Percentiles rank a stretch among this genome's conserved stretches.
These are phyloP conservation scores for Portevinia maculata DNA, from an alignment of 2,888 invertebrate genomes.

Conservation along the genomic window DNA sequence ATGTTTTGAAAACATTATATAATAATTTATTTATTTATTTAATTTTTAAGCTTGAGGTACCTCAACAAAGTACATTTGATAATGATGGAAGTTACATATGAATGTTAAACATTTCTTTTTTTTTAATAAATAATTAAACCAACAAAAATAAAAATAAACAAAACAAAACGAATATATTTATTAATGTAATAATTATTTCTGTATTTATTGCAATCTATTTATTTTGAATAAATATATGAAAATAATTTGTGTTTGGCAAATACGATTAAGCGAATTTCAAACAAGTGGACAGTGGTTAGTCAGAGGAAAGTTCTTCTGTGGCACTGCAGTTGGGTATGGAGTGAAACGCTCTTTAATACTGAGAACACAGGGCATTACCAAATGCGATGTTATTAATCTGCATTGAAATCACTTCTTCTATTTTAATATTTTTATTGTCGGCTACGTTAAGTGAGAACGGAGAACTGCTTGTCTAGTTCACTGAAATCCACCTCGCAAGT, in stretches of 20 bases:
- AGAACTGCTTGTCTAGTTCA: no score
- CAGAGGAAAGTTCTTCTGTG: no score
- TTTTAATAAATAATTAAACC: conserved; percentile 33
- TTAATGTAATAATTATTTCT: conserved; percentile 61
- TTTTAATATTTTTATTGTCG: no score
- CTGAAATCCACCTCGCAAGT: no score
- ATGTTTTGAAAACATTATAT: conserved; percentile 68
- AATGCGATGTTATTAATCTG: no score
- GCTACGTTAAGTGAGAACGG: no score
- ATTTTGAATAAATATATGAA: conserved; percentile 64
- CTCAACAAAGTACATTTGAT: conserved; percentile 68
- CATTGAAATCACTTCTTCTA: no score
- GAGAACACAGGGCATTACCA: no score
- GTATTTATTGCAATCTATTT: conserved; percentile 66
- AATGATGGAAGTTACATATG: conserved; percentile 67
- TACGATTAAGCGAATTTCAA: no score
- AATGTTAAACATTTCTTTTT: conserved; percentile 68
- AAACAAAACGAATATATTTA: conserved; percentile 61
- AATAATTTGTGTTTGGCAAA: conserved; percentile 25
- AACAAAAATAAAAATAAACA: conserved; percentile 31
- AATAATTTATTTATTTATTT: conserved; percentile 75
- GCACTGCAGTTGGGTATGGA: no score
- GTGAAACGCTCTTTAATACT: no score
- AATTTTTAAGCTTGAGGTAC: conserved; percentile 71
- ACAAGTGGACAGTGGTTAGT: no score